Evolutionary conservation across 2,888 invertebrate genomes (phyloP).

Genomic region (Scaeva pyrastri): DNA sequence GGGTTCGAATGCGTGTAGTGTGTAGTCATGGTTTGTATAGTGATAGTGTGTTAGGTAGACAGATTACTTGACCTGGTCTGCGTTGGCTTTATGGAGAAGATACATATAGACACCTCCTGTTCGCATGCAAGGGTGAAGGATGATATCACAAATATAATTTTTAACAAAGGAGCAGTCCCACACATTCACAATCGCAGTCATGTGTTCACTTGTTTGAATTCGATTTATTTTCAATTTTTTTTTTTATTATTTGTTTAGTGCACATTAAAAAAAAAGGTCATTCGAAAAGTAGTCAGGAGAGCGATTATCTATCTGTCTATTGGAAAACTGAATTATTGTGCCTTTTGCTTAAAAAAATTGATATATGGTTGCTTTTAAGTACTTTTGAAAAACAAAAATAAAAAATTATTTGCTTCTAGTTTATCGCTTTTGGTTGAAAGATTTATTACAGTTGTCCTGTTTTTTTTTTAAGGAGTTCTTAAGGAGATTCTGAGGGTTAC

Average conservation of each 20-base stretch:
- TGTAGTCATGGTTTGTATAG: neutral
- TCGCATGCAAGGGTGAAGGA: constrained; percentile 7
- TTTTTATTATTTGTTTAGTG: constrained; percentile 43
- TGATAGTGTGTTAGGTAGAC: constrained; percentile 60
- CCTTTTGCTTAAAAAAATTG: constrained; percentile 49
- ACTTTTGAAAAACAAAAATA: constrained; percentile 15
- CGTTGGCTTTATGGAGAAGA: neutral
- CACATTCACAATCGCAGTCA: constrained; percentile 11
- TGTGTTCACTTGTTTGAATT: constrained; percentile 51
- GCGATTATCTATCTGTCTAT: constrained; percentile 37
- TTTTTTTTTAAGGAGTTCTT: neutral
- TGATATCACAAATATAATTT: constrained; percentile 30
- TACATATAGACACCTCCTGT: constrained; percentile 12
- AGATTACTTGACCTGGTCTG: constrained; percentile 65
- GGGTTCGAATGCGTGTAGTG: constrained; percentile 6
- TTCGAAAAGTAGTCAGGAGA: constrained; percentile 39
- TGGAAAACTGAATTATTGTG: constrained; percentile 55
- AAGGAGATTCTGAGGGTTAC: neutral
- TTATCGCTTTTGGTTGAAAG: neutral
- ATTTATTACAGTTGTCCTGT: neutral
- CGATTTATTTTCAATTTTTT: constrained; percentile 18
- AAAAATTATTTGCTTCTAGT: neutral
- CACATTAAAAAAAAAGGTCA: constrained; percentile 49
- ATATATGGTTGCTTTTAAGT: constrained; percentile 54
- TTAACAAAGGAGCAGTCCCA: constrained; percentile 56